phyloP scores from a whole-genome alignment of 2,888 invertebrate genomes.

The Cylindroiulus punctatus region DNA sequence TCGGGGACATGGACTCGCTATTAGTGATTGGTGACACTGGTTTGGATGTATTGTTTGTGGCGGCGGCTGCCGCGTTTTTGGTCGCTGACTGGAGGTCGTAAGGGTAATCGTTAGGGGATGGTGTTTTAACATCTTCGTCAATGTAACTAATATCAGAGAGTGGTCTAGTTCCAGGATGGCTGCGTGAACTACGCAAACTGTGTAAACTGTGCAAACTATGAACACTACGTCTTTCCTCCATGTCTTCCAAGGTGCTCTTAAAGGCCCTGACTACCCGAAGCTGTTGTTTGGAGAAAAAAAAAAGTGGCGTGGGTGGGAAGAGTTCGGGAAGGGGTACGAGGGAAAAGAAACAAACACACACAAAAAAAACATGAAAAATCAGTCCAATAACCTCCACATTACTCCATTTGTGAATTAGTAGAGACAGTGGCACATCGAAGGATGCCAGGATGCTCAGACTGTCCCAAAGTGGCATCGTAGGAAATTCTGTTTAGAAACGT shows the following conservation, averaged over 20 bases:
- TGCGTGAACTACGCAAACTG: conserved; percentile 82
- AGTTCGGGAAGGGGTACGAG: conserved; percentile 3
- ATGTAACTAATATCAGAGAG: conserved; percentile 86
- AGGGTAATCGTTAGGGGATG: conserved; percentile 64
- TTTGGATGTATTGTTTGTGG: conserved; percentile 60
- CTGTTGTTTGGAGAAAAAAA: conserved; percentile 73
- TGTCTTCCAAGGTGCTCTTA: conserved; percentile 98
- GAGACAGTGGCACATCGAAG: neutral
- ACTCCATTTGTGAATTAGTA: neutral
- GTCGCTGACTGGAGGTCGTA: conserved; percentile 59
- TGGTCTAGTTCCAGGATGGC: conserved; percentile 78
- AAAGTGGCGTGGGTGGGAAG: conserved; percentile 26
- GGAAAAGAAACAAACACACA: conserved; percentile 47
- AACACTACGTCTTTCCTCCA: conserved; percentile 98
- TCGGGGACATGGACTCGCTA: conserved; percentile 52
- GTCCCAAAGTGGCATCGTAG: no score
- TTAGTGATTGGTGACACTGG: conserved; percentile 51
- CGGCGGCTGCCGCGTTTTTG: conserved; percentile 60
- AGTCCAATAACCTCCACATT: conserved; percentile 4
- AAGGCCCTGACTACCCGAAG: conserved; percentile 99
- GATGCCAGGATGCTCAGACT: neutral
- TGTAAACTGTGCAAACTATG: conserved; percentile 96
- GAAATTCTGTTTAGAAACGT: no score
- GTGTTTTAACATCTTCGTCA: conserved; percentile 74
- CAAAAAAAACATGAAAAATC: conserved; percentile 18